Conservation (phyloP, 2,888 invertebrate genomes). For the Sturmia bella region DNA sequence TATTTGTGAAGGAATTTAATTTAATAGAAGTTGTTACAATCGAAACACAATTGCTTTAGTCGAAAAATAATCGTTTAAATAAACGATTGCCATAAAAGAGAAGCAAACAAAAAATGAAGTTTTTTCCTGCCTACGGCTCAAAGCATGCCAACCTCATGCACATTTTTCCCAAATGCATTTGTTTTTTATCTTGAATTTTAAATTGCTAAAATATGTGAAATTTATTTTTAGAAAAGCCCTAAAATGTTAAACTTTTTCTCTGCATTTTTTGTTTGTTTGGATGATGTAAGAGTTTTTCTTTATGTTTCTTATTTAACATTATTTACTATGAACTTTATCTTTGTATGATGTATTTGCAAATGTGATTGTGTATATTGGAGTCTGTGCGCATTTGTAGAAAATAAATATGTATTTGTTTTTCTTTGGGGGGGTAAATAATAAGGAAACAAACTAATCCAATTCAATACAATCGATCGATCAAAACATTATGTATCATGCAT, state of each 20-base stretch:
- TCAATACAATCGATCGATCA: conserved; percentile 71
- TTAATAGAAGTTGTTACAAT: conserved; percentile 47
- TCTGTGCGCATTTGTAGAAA: conserved; percentile 25
- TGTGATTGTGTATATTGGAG: conserved; percentile 3
- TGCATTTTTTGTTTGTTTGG: not conserved
- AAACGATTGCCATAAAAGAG: conserved; percentile 23
- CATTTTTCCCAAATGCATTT: not conserved
- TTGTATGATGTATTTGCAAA: conserved; percentile 28
- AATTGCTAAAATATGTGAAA: conserved; percentile 16
- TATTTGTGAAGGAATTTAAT: conserved; percentile 50
- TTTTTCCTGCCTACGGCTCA: not conserved
- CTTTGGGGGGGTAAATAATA: conserved; percentile 15
- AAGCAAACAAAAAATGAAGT: not conserved
- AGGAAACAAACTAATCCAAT: conserved; percentile 39
- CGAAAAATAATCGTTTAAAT: conserved; percentile 37
- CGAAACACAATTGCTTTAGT: conserved; percentile 32
- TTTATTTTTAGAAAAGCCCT: not conserved
- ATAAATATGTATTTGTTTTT: conserved; percentile 43
- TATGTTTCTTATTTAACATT: conserved; percentile 19
- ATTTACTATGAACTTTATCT: conserved; percentile 53
- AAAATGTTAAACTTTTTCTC: conserved; percentile 2
- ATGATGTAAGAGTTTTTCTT: conserved; percentile 12
- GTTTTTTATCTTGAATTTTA: conserved; percentile 5
- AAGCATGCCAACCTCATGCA: not conserved
- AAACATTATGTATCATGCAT: conserved; percentile 53